Percentiles rank a stretch among this genome's conserved stretches.
These are phyloP conservation scores for Baccha elongata DNA, from an alignment of 2,888 invertebrate genomes.

Conservation along the genomic window DNA sequence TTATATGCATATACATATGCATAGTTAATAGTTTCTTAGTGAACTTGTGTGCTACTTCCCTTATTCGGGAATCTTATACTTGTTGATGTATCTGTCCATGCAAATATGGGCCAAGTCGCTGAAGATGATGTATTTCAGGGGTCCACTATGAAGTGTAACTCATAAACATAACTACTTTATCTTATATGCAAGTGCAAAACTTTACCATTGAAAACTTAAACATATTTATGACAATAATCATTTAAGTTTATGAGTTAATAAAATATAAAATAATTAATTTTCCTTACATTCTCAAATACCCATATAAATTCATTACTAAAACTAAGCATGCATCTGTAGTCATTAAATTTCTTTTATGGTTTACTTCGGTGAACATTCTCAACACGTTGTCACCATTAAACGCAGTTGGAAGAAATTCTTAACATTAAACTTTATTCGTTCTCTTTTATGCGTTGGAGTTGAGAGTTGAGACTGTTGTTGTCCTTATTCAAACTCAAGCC, in stretches of 20 bases:
- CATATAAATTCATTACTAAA: constrained; percentile 66
- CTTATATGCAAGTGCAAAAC: too few species aligned
- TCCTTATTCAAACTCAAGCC: neutral
- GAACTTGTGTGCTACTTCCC: too few species aligned
- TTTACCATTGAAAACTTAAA: too few species aligned
- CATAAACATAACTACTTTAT: too few species aligned
- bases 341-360: constrained; percentile 60
- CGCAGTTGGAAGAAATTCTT: constrained; percentile 26
- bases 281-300: constrained; percentile 44
- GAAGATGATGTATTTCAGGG: too few species aligned
- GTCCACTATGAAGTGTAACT: too few species aligned
- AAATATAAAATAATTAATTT: constrained; percentile 23
- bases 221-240: constrained; percentile 2
- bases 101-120: too few species aligned
- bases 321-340: constrained; percentile 50
- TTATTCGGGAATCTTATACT: too few species aligned
- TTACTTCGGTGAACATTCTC: constrained; percentile 38
- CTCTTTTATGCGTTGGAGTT: neutral
- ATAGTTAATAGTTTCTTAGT: too few species aligned
- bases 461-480: constrained; percentile 1
- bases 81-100: too few species aligned
- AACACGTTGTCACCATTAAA: constrained; percentile 60
- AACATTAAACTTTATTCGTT: constrained; percentile 39
- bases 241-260: neutral
- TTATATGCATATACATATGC: too few species aligned